phyloP scores from a whole-genome alignment of 1,140 invertebrate species.

The Ectropis grisescens region DNA sequence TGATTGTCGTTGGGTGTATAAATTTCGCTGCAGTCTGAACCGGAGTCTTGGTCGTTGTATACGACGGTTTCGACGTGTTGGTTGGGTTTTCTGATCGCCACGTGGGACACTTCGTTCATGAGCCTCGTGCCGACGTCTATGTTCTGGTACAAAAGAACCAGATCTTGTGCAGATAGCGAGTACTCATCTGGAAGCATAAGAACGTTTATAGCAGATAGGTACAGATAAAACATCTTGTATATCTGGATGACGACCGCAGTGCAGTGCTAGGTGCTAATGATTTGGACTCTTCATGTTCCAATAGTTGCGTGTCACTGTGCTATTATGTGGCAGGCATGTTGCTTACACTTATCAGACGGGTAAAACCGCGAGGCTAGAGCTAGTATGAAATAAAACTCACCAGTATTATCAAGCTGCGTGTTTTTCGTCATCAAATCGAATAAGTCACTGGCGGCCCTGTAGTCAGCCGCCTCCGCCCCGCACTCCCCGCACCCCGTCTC shows the following conservation, averaged over 20 bases:
- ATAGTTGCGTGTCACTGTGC: no score
- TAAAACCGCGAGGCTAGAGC: no score
- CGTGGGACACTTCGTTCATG: slow-evolving; percentile 13
- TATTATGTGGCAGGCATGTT: no score
- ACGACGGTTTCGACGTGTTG: slow-evolving; percentile 50
- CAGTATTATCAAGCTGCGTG: slow-evolving; percentile 12
- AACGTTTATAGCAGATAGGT: neutral
- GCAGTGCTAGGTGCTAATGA: no score
- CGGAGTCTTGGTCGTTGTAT: slow-evolving; percentile 43
- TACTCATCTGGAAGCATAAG: slow-evolving; percentile 22
- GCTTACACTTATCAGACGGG: no score
- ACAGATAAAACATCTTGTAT: no score
- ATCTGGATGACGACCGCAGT: no score
- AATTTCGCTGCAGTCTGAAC: slow-evolving; percentile 38
- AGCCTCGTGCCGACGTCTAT: slow-evolving; percentile 34
- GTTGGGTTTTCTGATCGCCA: slow-evolving; percentile 23
- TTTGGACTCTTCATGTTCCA: no score
- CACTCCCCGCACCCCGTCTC: slow-evolving; percentile 11
- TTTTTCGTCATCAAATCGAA: slow-evolving; percentile 34
- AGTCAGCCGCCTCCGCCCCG: slow-evolving; percentile 13
- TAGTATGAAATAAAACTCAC: no score
- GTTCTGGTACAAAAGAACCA: slow-evolving; percentile 51
- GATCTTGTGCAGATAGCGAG: slow-evolving; percentile 28
- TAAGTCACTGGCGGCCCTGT: slow-evolving; percentile 32
- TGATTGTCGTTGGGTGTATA: slow-evolving; percentile 37